Evolutionary conservation across 1,140 invertebrate species (phyloP).

Genomic region (Drosophila kurseongensis): DNA sequence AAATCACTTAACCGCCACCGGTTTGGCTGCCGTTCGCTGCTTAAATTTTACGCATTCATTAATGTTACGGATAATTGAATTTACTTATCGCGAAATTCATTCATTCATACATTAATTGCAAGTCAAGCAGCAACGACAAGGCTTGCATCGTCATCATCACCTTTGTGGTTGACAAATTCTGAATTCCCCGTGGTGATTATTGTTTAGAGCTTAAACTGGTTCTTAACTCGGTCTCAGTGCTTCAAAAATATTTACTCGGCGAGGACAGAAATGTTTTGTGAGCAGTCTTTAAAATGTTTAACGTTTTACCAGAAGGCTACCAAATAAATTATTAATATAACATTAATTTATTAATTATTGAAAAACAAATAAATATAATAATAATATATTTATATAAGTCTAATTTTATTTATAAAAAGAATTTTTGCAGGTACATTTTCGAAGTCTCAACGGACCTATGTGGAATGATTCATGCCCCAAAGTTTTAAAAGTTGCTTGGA

Average conservation of each 20-base stretch:
- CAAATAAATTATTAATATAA: background rate
- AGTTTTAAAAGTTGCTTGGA: background rate
- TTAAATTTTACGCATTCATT: slow-evolving; percentile 82
- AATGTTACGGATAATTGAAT: slow-evolving; percentile 80
- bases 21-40: slow-evolving; percentile 56
- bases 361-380: too few species aligned
- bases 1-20: slow-evolving; percentile 61
- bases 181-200: slow-evolving; percentile 23
- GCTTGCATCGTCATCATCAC: slow-evolving; percentile 18
- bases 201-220: slow-evolving; percentile 37
- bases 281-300: background rate
- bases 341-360: too few species aligned
- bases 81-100: slow-evolving; percentile 80
- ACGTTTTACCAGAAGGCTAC: background rate
- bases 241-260: background rate
- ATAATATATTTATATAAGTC: too few species aligned
- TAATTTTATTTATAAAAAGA: too few species aligned
- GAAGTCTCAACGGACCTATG: too few species aligned
- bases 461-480: background rate
- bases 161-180: slow-evolving; percentile 34
- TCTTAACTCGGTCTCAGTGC: slow-evolving; percentile 7
- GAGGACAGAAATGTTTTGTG: background rate
- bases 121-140: slow-evolving; percentile 38
- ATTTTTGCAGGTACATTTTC: too few species aligned
- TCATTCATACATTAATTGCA: slow-evolving; percentile 70